Base-by-base conservation (phyloP, 2,888 invertebrate genomes). In the Mimas tiliae region DNA sequence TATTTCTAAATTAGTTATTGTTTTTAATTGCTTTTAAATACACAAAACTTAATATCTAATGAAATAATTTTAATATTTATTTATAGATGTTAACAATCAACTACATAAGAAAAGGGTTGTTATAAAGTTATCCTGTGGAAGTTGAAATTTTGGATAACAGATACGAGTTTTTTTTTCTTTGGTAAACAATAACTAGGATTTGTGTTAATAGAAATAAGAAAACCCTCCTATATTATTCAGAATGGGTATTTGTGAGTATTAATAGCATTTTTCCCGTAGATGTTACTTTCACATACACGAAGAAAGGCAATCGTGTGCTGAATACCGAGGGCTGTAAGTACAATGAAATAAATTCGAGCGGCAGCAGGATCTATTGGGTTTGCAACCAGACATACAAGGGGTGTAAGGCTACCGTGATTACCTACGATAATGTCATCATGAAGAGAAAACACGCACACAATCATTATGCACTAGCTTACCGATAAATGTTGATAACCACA, bases 361-460 rank as follows among this genome's bases (percentile, higher is more conserved):
- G 67, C 0, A 8, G 1, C 1, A 70, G 69, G 51, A 50, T 48
- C 1, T 74, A 74, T 48, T 85, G 84, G 84, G 67, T 72, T 3
- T 84, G 84, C 65, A 72, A 72, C 27, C 78, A 77, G 42, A 69
- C 70, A 1, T 69, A 66, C 0, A 66, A 66, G 12, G 77, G 79
- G 8, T 83, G 80, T 65, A 73, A 73, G 11, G 74, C 79, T 0
- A 77, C 79, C 0, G 70, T 85, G 9, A 72, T 80, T 2, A 85
- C 85, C 0, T 70, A 67, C 16, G 71, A 77, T 14, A 71, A 82
- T n/a, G 67, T 73, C 38, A 76, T 82, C 16, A 66, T 83, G 16
- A 70, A 67, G 19, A 68, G 70, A 14, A 78, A 74, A 27, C 71
- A 77, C 65, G 52, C 69, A 38, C 84, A 85, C 66, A 78, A 75